Conservation (phyloP, 2,113 vertebrate genomes). For the Phalacrocorax brasilianus region DNA sequence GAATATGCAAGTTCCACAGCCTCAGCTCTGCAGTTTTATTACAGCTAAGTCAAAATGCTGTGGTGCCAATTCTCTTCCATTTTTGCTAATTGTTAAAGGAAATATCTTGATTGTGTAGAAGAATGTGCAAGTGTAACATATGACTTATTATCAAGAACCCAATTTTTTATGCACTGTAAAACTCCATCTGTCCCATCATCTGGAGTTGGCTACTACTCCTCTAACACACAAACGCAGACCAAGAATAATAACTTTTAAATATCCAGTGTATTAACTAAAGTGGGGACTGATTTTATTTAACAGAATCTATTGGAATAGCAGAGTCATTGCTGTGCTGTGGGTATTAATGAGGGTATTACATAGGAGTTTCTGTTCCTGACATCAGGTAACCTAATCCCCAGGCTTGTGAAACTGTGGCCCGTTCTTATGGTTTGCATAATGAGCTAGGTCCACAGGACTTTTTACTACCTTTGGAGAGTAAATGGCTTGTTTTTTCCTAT, state of each 20-base stretch:
- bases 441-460: background rate
- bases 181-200: constrained; percentile 67
- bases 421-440: background rate
- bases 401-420: background rate
- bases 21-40: constrained; percentile 10
- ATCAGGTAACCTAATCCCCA: background rate
- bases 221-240: constrained; percentile 6
- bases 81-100: constrained; percentile 47
- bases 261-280: constrained; percentile 34
- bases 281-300: background rate
- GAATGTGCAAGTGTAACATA: constrained; percentile 38
- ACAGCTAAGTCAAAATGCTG: background rate
- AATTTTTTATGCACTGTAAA: constrained; percentile 41
- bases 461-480: background rate
- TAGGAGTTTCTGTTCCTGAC: background rate
- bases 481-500: background rate
- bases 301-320: background rate
- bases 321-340: background rate
- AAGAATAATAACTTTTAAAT: constrained; percentile 47
- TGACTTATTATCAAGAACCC: constrained; percentile 44
- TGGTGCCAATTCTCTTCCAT: background rate
- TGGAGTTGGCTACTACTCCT: constrained; percentile 58
- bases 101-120: constrained; percentile 55
- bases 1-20: background rate
- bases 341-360: background rate